Evolutionary conservation across 2,797 vertebrate genomes (phyloP).

Genomic region (Premnoplex brunnescens): DNA sequence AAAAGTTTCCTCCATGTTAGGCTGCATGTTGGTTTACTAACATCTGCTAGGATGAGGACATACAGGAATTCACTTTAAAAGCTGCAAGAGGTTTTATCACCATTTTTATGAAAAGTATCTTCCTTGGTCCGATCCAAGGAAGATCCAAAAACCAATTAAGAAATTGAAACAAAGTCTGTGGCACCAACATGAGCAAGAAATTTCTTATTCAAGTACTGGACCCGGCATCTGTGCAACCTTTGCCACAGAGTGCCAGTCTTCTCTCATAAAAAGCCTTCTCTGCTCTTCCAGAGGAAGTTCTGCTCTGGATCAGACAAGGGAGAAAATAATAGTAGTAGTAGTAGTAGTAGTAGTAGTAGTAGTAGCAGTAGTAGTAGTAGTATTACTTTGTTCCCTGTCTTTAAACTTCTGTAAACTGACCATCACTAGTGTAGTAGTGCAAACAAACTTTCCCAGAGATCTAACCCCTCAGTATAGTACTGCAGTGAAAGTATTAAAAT

Average conservation of each 20-base stretch:
- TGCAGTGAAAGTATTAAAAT: background rate
- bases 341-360: background rate
- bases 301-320: background rate
- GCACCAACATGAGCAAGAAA: background rate
- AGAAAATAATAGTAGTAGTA: background rate
- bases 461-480: background rate
- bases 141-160: background rate
- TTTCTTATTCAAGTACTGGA: background rate
- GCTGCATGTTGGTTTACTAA: background rate
- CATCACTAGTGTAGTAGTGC: background rate
- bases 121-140: background rate
- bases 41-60: background rate
- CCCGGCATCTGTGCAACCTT: background rate
- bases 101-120: background rate
- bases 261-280: background rate
- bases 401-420: background rate
- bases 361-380: background rate
- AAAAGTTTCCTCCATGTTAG: background rate
- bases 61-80: background rate
- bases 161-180: background rate
- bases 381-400: background rate
- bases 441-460: background rate
- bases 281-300: background rate
- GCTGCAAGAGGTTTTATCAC: background rate
- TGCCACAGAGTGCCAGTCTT: background rate